Evolutionary conservation across 2,797 vertebrate species (phyloP).

Genomic region (Amphiprion clarkii): DNA sequence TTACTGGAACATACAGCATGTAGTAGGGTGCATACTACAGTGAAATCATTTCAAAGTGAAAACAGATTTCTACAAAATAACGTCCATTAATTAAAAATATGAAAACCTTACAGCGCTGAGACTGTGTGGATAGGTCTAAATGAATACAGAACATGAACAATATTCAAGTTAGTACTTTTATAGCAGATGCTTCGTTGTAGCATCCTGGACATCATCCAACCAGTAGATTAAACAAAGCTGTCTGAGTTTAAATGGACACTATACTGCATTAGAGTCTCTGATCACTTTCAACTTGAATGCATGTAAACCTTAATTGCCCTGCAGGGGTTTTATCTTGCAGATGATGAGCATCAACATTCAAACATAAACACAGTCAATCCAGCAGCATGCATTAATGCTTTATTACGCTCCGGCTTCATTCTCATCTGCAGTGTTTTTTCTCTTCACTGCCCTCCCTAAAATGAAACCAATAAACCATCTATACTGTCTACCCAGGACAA

Average conservation of each 20-base stretch:
- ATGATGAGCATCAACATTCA: conserved; percentile 30
- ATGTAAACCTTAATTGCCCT: conserved; percentile 20
- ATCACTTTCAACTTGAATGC: conserved; percentile 34
- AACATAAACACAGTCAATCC: conserved; percentile 25
- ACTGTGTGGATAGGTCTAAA: too few relatives aligned
- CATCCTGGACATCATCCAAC: background rate
- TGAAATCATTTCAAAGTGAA: too few relatives aligned
- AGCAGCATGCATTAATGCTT: conserved; percentile 8
- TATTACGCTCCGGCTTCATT: background rate
- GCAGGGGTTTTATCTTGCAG: conserved; percentile 5
- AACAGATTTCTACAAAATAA: too few relatives aligned
- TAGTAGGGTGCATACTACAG: background rate
- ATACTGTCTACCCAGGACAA: background rate
- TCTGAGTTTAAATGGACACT: conserved; percentile 2
- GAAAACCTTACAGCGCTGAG: too few relatives aligned
- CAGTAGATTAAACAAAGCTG: conserved; percentile 8
- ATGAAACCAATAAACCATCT: too few relatives aligned
- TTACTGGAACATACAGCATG: background rate
- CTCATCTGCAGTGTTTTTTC: background rate
- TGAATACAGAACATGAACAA: too few relatives aligned
- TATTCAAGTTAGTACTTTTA: too few relatives aligned
- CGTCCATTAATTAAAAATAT: too few relatives aligned
- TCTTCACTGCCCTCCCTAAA: background rate
- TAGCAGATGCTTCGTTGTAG: background rate
- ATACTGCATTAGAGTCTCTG: conserved; percentile 5